Evolutionary conservation across 2,888 invertebrate genomes (phyloP).

Genomic region (Netelia melanura): DNA sequence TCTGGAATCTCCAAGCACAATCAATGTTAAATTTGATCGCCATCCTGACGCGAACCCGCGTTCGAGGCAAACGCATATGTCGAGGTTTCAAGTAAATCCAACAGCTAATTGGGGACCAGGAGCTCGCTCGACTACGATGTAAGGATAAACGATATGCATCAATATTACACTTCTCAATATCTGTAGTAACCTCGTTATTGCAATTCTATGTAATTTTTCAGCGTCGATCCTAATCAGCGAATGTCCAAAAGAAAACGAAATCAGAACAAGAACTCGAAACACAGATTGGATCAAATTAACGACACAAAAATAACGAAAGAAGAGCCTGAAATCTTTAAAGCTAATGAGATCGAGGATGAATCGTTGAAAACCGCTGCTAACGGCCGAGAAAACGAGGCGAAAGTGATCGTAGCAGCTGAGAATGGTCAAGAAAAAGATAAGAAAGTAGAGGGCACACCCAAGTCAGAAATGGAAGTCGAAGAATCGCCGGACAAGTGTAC

Average conservation of each 20-base stretch:
- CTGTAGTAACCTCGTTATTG: not conserved
- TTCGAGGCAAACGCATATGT: slow-evolving; percentile 90
- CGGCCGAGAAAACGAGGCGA: not conserved
- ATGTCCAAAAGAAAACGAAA: slow-evolving; percentile 88
- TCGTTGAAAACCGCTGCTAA: not conserved
- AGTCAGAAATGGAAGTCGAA: not conserved
- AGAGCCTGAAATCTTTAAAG: not conserved
- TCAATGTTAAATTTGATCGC: slow-evolving; percentile 86
- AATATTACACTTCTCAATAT: slow-evolving; percentile 6
- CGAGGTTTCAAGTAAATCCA: slow-evolving; percentile 95
- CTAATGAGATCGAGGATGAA: not conserved
- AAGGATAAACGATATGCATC: slow-evolving; percentile 77
- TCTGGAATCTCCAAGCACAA: slow-evolving; percentile 86
- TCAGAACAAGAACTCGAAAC: slow-evolving; percentile 87
- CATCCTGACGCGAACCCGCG: slow-evolving; percentile 92
- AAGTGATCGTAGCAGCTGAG: not conserved
- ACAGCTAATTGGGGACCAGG: slow-evolving; percentile 97
- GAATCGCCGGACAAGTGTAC: slow-evolving; percentile 17
- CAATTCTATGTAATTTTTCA: slow-evolving; percentile 35
- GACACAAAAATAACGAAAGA: slow-evolving; percentile 59
- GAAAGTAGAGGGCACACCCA: not conserved
- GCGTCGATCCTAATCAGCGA: slow-evolving; percentile 82
- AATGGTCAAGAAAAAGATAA: slow-evolving; percentile 3
- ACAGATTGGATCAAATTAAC: slow-evolving; percentile 68
- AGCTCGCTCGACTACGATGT: slow-evolving; percentile 92